Percentiles rank a stretch among this genome's conserved stretches.
These are phyloP conservation scores for Sebastes itinus DNA, from an alignment of 2,797 vertebrate genomes.

Conservation along the genomic window DNA sequence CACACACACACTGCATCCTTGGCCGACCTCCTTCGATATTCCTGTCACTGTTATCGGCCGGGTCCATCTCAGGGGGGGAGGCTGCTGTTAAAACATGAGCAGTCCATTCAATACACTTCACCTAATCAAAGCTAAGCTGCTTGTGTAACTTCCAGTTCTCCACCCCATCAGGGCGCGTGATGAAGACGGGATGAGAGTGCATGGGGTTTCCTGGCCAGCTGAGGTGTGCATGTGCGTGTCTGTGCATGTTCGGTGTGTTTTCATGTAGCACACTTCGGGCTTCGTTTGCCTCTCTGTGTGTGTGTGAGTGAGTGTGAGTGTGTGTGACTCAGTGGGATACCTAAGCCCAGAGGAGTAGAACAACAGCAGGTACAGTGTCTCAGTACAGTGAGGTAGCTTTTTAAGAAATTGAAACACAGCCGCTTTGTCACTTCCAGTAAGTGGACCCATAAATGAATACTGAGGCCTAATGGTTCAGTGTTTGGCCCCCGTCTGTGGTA, in stretches of 20 bases:
- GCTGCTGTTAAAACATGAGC: conserved; percentile 57
- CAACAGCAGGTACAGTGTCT: conserved; percentile 46
- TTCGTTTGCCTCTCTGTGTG: neutral
- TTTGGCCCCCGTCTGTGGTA: conserved; percentile 17
- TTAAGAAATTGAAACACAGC: conserved; percentile 52
- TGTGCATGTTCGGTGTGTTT: neutral
- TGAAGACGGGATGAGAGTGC: conserved; percentile 19
- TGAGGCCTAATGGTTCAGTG: conserved; percentile 28
- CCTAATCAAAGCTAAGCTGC: conserved; percentile 50
- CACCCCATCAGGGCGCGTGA: conserved; percentile 26
- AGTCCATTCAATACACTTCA: conserved; percentile 44
- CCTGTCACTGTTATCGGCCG: conserved; percentile 38
- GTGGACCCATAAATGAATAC: conserved; percentile 45
- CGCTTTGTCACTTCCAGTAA: conserved; percentile 53
- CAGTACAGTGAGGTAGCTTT: conserved; percentile 42
- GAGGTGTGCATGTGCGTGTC: neutral
- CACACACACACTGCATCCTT: neutral
- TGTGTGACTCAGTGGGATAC: conserved; percentile 25
- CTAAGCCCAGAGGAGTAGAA: conserved; percentile 24
- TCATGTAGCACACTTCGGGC: neutral
- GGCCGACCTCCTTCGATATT: conserved; percentile 24
- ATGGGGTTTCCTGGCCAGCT: conserved; percentile 18
- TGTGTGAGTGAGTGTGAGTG: neutral
- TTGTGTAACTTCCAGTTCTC: conserved; percentile 43
- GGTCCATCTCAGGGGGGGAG: conserved; percentile 20